Percentiles rank a stretch among this genome's conserved stretches.
Conservation (phyloP, 2,888 invertebrate genomes). For the Helobdella robusta region DNA sequence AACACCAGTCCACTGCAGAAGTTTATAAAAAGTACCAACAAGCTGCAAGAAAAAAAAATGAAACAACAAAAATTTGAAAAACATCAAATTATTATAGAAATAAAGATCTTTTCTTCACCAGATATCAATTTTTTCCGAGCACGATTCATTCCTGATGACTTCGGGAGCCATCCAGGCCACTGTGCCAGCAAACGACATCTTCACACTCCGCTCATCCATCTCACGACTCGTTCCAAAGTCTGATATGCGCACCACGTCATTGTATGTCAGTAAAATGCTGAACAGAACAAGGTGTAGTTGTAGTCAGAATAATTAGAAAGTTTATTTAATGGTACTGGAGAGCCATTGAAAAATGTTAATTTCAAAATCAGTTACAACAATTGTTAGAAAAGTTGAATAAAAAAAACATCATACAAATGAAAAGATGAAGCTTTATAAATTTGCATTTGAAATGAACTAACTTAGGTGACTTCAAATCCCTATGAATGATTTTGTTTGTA, state of each 20-base stretch:
- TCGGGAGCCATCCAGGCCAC: conserved; percentile 99
- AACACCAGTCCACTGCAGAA: neutral
- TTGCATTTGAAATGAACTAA: no score
- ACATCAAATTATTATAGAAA: no score
- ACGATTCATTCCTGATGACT: conserved; percentile 88
- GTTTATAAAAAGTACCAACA: neutral
- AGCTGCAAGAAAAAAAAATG: neutral
- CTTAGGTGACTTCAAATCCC: conserved; percentile 98
- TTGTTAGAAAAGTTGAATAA: no score
- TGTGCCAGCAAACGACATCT: conserved; percentile 96
- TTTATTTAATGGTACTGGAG: no score
- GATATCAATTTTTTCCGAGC: conserved; percentile 93
- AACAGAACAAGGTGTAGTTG: no score
- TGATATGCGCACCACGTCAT: conserved; percentile 72
- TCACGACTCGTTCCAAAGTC: conserved; percentile 94
- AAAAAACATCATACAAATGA: no score
- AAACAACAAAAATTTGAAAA: neutral
- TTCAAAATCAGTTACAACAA: no score
- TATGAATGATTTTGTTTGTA: conserved; percentile 86
- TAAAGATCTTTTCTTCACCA: conserved; percentile 58
- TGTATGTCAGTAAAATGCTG: conserved; percentile 51
- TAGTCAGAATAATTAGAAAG: no score
- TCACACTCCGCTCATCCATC: conserved; percentile 79
- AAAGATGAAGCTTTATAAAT: no score
- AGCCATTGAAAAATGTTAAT: no score